A percentile compares a stretch with the other conserved stretches of the same genome.
Evolutionary conservation across 1,140 invertebrate genomes (phyloP).

Genomic region (Caenorhabditis briggsae): DNA sequence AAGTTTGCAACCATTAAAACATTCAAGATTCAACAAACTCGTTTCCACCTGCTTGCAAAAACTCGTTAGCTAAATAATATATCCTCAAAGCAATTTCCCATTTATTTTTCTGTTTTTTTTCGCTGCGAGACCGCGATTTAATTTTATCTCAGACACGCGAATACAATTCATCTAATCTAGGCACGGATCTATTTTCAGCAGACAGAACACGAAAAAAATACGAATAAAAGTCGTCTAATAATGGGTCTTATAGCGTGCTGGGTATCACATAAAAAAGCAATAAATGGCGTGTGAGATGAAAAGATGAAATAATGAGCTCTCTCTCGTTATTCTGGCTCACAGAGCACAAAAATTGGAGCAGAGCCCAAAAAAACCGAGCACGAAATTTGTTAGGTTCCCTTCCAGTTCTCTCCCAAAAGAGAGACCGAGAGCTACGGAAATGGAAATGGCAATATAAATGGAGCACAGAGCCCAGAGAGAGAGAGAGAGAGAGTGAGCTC

Average conservation of each 20-base stretch:
- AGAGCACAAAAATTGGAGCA: slow-evolving; percentile 34
- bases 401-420: neutral
- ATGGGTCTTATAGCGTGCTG: neutral
- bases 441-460: slow-evolving; percentile 54
- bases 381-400: slow-evolving; percentile 26
- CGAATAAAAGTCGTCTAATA: slow-evolving; percentile 41
- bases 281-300: slow-evolving; percentile 13
- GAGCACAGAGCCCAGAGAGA: slow-evolving; percentile 21
- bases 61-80: no score
- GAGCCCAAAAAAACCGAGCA: slow-evolving; percentile 28
- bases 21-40: no score
- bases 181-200: neutral
- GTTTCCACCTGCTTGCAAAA: no score
- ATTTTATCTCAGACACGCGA: neutral
- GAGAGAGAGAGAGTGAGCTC: slow-evolving; percentile 37
- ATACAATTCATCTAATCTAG: neutral
- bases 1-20: no score
- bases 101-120: neutral
- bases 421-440: slow-evolving; percentile 51
- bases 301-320: slow-evolving; percentile 48
- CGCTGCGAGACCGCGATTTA: neutral
- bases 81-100: neutral
- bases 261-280: slow-evolving; percentile 28
- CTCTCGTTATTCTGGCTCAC: slow-evolving; percentile 10
- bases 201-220: neutral